phyloP scores from a whole-genome alignment of 2,113 vertebrate genomes.

The Anhinga rufa region DNA sequence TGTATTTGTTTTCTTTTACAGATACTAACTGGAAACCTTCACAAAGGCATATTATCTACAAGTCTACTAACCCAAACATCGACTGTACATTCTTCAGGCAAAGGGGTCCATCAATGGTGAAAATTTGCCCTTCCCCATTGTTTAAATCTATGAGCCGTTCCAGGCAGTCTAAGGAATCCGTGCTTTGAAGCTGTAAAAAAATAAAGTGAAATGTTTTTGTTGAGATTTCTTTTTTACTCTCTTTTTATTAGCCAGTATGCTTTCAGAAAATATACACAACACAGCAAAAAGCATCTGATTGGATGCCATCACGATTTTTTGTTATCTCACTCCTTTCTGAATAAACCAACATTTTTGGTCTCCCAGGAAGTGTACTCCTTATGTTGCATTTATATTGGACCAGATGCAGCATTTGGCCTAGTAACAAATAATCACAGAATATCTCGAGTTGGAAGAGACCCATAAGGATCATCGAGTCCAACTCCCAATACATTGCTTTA shows the following conservation, averaged over 20 bases:
- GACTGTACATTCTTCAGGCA: constrained; percentile 97
- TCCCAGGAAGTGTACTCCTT: neutral
- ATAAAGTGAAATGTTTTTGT: neutral
- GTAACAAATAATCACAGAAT: neutral
- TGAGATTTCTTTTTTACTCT: neutral
- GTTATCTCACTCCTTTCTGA: neutral
- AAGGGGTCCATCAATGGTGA: constrained; percentile 91
- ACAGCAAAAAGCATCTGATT: neutral
- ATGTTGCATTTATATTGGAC: neutral
- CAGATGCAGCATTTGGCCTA: neutral
- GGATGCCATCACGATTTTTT: neutral
- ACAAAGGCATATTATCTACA: neutral
- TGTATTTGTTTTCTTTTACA: neutral
- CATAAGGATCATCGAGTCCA: neutral
- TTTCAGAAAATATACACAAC: neutral
- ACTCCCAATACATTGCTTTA: neutral
- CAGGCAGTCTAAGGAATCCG: constrained; percentile 89
- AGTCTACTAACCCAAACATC: constrained; percentile 89
- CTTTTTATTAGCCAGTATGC: neutral
- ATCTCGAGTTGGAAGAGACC: neutral
- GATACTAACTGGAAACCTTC: neutral
- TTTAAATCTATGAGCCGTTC: constrained; percentile 90
- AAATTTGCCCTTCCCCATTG: constrained; percentile 94
- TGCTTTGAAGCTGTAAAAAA: constrained; percentile 84
- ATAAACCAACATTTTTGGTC: neutral